Percentiles rank a stretch among this genome's conserved stretches.
Evolutionary conservation across 2,888 invertebrate genomes (phyloP).

Genomic region (Trisateles emortualis): DNA sequence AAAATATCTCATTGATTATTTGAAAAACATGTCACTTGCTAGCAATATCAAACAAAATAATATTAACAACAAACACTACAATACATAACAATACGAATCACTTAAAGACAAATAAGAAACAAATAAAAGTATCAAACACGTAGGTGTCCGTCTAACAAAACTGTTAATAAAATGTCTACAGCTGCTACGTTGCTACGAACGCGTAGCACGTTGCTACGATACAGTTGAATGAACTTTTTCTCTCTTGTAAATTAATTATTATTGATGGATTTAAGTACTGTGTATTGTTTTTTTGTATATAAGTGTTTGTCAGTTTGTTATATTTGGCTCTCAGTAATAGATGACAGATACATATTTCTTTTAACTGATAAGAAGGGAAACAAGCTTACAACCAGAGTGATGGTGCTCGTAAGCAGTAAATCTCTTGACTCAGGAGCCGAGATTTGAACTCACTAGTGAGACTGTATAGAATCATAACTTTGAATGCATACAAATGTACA

Average conservation of each 20-base stretch:
- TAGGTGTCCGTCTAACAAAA: conserved; percentile 57
- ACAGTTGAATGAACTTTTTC: conserved; percentile 56
- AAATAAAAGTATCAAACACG: conserved; percentile 46
- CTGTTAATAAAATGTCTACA: conserved; percentile 64
- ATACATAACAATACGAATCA: conserved; percentile 21
- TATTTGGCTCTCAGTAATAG: background rate
- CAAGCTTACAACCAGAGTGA: too few relatives aligned
- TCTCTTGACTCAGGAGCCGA: too few relatives aligned
- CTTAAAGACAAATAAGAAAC: conserved; percentile 26
- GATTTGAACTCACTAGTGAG: too few relatives aligned
- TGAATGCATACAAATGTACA: too few relatives aligned
- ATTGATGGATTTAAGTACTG: conserved; percentile 22
- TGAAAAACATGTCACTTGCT: too few relatives aligned
- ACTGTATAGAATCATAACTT: too few relatives aligned
- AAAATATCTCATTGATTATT: too few relatives aligned
- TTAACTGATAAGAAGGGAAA: too few relatives aligned
- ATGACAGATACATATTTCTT: too few relatives aligned
- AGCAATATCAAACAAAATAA: background rate
- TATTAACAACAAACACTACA: conserved; percentile 14
- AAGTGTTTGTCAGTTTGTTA: conserved; percentile 1
- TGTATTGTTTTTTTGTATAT: conserved; percentile 11
- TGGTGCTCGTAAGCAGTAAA: too few relatives aligned
- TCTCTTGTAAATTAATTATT: conserved; percentile 43
- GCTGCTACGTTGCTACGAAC: conserved; percentile 55
- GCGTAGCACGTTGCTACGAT: conserved; percentile 59